Evolutionary conservation across 2,888 invertebrate species (phyloP), one percentile per base, ranked within the genome.

Genomic region (Epinotia ramella): DNA sequence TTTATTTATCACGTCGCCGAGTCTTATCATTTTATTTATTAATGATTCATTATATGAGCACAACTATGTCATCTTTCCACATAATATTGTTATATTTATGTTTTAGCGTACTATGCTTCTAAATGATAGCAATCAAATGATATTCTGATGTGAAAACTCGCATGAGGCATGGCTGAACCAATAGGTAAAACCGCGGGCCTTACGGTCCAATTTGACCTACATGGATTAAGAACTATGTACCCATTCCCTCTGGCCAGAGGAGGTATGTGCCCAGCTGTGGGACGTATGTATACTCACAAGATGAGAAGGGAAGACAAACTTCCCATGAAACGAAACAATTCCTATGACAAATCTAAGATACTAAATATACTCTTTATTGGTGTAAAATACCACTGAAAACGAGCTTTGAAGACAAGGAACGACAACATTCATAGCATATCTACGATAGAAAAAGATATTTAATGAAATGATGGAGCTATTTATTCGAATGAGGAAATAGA

Each of bases 101-200:
- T 73, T 73, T 73, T 69, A 69, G 73, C 57, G 62, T 53, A 63
- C 24, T 68, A 56, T 69, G 73, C 40, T 73, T 68, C 63, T 64
- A 69, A 73, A n/a, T 69, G 73, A 69, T 73, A 68, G 53, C 62
- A 57, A 40, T 33, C 33, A 62, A 60, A 40, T 57, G 46, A 53
- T 63, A 62, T 40, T 57, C 65, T 49, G 2, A 46, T 53, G 20
- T 40, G 24, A 46, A 5, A 16, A 59, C 44, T 46, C 28, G 44
- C 59, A 57, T 33, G n/a, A 40, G 40, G 9, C 40, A 53, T 53
- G 6, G 13, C 49, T n/a, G 53, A 53, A n/a, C 16, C 1, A n/a
- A 53, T 53, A n/a, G 5, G 5, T 53, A 7, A 5, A 13, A n/a
- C 16, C 53, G 7, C n/a, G 1, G n/a, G 7, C 12, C 5, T 16